Evolutionary conservation across 1,140 invertebrate genomes (phyloP).

Genomic region (Platorchestia sp.): DNA sequence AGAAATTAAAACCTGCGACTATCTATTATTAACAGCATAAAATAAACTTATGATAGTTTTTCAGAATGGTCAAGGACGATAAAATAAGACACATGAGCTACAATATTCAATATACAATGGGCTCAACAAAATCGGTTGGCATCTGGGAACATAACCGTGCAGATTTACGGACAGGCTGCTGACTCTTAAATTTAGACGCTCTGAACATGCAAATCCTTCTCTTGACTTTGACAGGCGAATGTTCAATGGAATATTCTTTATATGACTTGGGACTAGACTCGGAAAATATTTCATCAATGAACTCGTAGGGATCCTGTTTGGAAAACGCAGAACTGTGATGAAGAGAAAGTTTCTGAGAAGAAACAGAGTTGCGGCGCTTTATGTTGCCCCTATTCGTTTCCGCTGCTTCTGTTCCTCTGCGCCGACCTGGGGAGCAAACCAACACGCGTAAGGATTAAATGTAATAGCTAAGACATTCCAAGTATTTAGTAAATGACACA

Average conservation of each 20-base stretch:
- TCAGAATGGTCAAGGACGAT: background rate
- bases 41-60: background rate
- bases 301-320: conserved; percentile 45
- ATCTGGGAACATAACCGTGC: conserved; percentile 21
- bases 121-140: background rate
- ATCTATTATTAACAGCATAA: background rate
- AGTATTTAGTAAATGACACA: background rate
- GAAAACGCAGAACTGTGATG: background rate
- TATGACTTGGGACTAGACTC: conserved; percentile 34
- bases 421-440: background rate
- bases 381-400: background rate
- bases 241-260: conserved; percentile 43
- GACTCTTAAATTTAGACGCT: background rate
- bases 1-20: background rate
- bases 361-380: background rate
- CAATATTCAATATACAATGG: background rate
- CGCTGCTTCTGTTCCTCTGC: background rate
- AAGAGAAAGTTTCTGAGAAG: background rate
- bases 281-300: conserved; percentile 46
- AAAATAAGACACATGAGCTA: background rate
- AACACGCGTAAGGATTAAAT: background rate
- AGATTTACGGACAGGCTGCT: background rate
- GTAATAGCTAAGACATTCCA: background rate
- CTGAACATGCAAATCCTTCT: background rate
- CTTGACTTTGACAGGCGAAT: conserved; percentile 24